Conservation (phyloP, 2,888 invertebrate species). For the Cordilura impudica region DNA sequence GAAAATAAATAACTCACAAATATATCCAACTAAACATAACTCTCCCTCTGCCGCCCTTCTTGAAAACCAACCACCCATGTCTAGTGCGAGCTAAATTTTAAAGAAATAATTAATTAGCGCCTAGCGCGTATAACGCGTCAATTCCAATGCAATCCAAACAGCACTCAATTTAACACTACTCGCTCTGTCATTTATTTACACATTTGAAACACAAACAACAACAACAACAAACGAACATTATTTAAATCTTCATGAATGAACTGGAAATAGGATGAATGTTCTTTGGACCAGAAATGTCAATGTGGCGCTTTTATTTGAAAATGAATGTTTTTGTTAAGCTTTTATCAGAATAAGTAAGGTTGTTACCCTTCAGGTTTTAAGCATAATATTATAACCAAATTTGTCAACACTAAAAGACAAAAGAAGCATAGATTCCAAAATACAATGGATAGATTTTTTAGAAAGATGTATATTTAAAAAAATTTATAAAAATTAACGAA, state of each 20-base stretch:
- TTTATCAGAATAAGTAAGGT: no score
- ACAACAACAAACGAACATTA: background rate
- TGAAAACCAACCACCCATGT: conserved; percentile 14
- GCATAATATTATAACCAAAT: no score
- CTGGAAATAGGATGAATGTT: background rate
- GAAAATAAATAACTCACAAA: background rate
- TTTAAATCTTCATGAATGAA: conserved; percentile 24
- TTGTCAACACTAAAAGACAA: no score
- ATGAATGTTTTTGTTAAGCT: no score
- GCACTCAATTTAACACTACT: conserved; percentile 40
- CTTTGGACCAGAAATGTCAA: no score
- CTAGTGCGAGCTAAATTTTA: conserved; percentile 25
- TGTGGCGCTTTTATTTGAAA: no score
- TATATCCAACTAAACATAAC: background rate
- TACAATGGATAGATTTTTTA: no score
- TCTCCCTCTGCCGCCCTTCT: background rate
- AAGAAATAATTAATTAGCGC: conserved; percentile 56
- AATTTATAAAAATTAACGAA: no score
- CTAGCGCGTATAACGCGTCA: conserved; percentile 44
- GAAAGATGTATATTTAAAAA: no score
- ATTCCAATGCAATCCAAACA: conserved; percentile 27
- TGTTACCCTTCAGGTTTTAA: no score
- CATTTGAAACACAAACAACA: background rate
- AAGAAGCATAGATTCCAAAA: no score
- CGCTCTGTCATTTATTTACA: background rate